Evolutionary conservation across 2,113 vertebrate species (phyloP), one percentile per base, ranked within the genome.

Genomic region (Scytalopus superciliaris): DNA sequence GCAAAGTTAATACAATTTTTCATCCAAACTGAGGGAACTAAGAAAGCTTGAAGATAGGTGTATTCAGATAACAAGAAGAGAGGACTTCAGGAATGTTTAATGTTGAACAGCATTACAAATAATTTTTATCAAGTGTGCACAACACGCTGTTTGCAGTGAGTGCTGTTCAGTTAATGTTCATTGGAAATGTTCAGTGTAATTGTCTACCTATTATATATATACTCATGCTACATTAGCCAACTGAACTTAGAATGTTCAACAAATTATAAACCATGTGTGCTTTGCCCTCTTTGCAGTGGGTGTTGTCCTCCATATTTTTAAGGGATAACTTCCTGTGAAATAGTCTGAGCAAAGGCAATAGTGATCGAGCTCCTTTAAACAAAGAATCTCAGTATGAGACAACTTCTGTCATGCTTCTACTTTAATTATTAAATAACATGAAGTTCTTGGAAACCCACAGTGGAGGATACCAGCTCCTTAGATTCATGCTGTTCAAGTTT

Each of bases 191-290:
- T 88, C 62, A 40, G 6, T 73, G 40, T 30, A 33, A 35, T 60
- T 64, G 14, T 49, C 72, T 74, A 19, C 8, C 82, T 84, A 14
- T 53, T 76, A 1, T 8, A 19, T 18, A 10, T 66, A 10, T 82
- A 21, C 73, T 89, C 49, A 27, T 66, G 35, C 37, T 83, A 12
- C 8, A 5, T 72, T 33, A 78, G 53, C 16, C 60, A 95, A 56
- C 28, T 22, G 17, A 52, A 50, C 82, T 94, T 79, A 76, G 57
- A 84, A 66, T 17, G 8, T 76, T 72, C 9, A 44, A 17, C 75
- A 77, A 67, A 76, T 60, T 64, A 12, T 37, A 67, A 82, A 52
- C 14, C 3, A 1, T n/a, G 16, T 30, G 25, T 0, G 0, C 44
- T 93, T 59, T 56, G 31, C 12, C 17, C 11, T 78, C 84, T 45